Conservation (phyloP, 2,113 vertebrate species). For the Microtus oregoni region DNA sequence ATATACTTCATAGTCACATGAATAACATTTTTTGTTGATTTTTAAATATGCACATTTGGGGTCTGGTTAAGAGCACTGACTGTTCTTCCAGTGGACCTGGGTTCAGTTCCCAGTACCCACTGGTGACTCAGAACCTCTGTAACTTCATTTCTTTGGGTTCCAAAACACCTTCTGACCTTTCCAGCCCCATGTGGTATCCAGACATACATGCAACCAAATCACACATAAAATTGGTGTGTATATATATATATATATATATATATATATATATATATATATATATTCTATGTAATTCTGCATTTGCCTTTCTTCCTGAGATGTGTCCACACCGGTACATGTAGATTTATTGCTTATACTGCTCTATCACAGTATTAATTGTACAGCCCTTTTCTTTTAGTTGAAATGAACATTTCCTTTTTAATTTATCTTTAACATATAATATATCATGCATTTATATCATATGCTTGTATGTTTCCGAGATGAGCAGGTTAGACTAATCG, state of each 20-base stretch:
- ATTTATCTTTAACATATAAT: not conserved
- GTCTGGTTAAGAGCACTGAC: not conserved
- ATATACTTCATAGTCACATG: not conserved
- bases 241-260: too few relatives aligned
- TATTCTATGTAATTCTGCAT: not conserved
- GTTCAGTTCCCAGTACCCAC: not conserved
- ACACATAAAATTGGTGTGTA: not conserved
- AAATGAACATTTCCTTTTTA: not conserved
- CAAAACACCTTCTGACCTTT: not conserved
- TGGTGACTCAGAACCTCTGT: not conserved
- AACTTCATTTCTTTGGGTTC: not conserved
- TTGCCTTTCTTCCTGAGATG: constrained; percentile 27
- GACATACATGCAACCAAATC: not conserved
- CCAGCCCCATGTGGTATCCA: not conserved
- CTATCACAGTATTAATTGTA: not conserved
- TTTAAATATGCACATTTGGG: not conserved
- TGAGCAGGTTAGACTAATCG: not conserved
- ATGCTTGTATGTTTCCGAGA: too few relatives aligned
- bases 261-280: too few relatives aligned
- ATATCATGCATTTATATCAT: too few relatives aligned
- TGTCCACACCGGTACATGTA: not conserved
- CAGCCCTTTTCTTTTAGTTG: not conserved
- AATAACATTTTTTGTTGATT: constrained; percentile 6
- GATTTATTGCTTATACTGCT: constrained; percentile 25
- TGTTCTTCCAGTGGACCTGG: not conserved